These are phyloP conservation scores for Casuarius casuarius DNA, from an alignment of 2,113 vertebrate genomes.

Conservation along the genomic window DNA sequence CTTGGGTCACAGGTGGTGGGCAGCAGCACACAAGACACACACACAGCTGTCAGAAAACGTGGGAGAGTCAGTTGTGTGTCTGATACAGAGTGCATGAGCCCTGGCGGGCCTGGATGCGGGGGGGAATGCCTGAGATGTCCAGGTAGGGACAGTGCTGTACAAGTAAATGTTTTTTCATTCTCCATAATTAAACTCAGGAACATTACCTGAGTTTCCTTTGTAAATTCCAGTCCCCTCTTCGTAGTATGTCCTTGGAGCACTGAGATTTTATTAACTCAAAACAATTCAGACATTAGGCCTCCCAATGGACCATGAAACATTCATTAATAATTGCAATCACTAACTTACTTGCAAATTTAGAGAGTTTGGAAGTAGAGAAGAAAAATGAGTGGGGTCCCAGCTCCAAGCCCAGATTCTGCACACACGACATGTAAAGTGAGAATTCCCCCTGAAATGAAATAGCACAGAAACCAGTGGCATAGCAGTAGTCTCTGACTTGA, in stretches of 20 bases:
- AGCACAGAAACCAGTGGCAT: rapidly evolving
- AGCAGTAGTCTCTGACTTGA: not conserved
- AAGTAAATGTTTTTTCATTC: rapidly evolving
- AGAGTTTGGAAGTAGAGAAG: not conserved
- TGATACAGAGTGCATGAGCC: not conserved
- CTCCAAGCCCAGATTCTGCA: not conserved
- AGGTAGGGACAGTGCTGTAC: not conserved
- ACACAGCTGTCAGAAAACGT: not conserved
- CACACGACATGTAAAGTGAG: rapidly evolving
- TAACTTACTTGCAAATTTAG: not conserved
- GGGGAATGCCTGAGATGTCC: not conserved
- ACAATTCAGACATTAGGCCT: not conserved
- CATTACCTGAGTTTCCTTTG: not conserved
- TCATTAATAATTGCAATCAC: not conserved
- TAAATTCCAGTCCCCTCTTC: rapidly evolving
- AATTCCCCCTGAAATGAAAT: not conserved
- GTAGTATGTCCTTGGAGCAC: not conserved
- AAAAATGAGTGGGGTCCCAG: not conserved
- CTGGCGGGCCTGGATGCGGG: not conserved
- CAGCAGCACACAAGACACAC: not conserved
- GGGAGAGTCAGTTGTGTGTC: not conserved
- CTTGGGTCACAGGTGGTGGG: not conserved
- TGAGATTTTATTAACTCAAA: not conserved
- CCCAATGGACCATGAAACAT: not conserved
- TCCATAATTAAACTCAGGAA: not conserved